Evolutionary conservation across 2,888 invertebrate species (phyloP).

Genomic region (Bimastos eiseni): DNA sequence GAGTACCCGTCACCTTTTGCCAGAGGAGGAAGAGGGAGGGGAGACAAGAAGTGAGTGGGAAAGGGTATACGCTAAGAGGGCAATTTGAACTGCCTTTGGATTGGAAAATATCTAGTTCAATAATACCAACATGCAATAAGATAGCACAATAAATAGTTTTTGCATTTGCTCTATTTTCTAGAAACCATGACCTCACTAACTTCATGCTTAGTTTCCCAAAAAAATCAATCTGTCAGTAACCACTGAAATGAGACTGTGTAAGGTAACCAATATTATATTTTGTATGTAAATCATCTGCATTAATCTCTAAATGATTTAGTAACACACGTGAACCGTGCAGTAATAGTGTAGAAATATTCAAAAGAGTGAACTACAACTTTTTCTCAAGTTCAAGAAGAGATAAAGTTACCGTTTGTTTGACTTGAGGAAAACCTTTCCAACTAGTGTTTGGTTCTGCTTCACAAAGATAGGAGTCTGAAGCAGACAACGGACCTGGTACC

Average conservation of each 20-base stretch:
- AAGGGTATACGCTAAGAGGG: no score
- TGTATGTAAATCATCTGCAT: background rate
- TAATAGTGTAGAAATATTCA: background rate
- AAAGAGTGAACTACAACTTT: background rate
- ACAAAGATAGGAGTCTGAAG: conserved; percentile 90
- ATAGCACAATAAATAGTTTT: background rate
- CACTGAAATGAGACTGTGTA: background rate
- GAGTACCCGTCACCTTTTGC: no score
- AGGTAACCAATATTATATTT: background rate
- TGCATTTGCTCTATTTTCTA: background rate
- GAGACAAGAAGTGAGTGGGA: no score
- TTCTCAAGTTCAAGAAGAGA: background rate
- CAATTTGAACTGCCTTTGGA: no score
- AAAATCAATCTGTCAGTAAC: background rate
- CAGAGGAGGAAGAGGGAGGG: no score
- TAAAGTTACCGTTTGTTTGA: conserved; percentile 82
- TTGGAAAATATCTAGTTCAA: no score
- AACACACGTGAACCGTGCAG: background rate
- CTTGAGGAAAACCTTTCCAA: conserved; percentile 82
- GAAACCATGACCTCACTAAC: background rate
- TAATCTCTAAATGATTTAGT: background rate
- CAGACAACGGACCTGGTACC: conserved; percentile 97
- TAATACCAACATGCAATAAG: background rate
- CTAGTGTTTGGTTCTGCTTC: conserved; percentile 87
- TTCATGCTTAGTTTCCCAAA: background rate